Evolutionary conservation across 2,797 vertebrate genomes (phyloP).

Genomic region (Gallinago solitaria): DNA sequence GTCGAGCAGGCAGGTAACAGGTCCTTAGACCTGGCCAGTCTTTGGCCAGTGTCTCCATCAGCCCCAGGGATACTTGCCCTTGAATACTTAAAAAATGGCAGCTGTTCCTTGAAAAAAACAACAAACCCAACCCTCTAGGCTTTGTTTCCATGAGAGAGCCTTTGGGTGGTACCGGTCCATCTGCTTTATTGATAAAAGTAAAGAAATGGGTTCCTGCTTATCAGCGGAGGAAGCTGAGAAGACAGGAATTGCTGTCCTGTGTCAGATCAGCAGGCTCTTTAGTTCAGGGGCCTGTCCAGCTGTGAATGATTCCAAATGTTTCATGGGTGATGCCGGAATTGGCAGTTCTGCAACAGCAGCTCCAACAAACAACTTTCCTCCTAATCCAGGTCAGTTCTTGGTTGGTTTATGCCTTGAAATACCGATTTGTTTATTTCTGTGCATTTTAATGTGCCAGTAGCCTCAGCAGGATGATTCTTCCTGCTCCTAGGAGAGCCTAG

Average conservation of each 20-base stretch:
- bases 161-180: neutral
- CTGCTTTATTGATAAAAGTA: neutral
- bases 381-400: neutral
- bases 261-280: neutral
- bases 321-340: neutral
- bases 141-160: neutral
- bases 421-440: neutral
- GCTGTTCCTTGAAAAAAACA: neutral
- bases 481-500: neutral
- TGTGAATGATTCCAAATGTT: neutral
- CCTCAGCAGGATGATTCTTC: neutral
- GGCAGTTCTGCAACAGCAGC: neutral
- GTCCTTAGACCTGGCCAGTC: neutral
- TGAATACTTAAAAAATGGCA: neutral
- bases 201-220: neutral
- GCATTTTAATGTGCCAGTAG: neutral
- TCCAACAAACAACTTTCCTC: neutral
- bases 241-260: neutral
- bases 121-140: neutral
- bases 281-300: neutral
- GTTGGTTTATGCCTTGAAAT: neutral
- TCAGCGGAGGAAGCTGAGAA: neutral
- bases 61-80: neutral
- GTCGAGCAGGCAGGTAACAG: neutral
- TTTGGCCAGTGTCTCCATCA: neutral